A percentile compares a stretch with the other conserved stretches of the same genome.
Conservation (phyloP, 2,797 vertebrate species). For the Loriculus beryllinus region DNA sequence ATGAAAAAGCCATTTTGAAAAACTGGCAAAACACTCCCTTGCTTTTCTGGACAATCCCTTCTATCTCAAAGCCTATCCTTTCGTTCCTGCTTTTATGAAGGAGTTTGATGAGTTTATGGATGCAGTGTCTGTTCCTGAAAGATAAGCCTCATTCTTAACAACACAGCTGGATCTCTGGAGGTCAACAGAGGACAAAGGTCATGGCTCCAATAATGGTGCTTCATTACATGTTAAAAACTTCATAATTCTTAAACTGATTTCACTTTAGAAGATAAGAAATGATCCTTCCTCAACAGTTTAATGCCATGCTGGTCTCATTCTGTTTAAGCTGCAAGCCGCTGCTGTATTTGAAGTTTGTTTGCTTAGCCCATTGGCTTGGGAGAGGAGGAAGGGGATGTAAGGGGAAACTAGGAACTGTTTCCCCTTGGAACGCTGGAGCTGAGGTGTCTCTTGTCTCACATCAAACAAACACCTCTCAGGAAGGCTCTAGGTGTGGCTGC, state of each 20-base stretch:
- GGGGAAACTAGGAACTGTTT: neutral
- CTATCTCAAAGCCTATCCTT: neutral
- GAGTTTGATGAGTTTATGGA: neutral
- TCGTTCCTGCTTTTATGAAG: neutral
- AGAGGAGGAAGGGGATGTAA: neutral
- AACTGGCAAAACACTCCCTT: neutral
- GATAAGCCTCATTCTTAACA: constrained; percentile 21
- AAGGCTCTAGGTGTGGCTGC: neutral
- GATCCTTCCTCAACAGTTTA: neutral
- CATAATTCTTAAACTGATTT: neutral
- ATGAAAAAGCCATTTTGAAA: neutral
- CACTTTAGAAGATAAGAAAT: neutral
- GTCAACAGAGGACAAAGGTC: constrained; percentile 16
- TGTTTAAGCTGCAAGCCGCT: neutral
- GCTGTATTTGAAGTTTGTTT: neutral
- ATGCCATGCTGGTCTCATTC: neutral
- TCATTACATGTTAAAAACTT: neutral
- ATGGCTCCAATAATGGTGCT: neutral
- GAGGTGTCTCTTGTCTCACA: neutral
- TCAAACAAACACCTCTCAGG: neutral
- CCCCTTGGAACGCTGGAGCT: rapidly evolving
- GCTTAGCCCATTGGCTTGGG: neutral
- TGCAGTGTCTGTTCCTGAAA: neutral
- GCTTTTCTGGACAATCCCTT: neutral
- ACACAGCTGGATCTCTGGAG: neutral